Evolutionary conservation across 1,140 invertebrate species (phyloP).

Genomic region (Artemia franciscana): DNA sequence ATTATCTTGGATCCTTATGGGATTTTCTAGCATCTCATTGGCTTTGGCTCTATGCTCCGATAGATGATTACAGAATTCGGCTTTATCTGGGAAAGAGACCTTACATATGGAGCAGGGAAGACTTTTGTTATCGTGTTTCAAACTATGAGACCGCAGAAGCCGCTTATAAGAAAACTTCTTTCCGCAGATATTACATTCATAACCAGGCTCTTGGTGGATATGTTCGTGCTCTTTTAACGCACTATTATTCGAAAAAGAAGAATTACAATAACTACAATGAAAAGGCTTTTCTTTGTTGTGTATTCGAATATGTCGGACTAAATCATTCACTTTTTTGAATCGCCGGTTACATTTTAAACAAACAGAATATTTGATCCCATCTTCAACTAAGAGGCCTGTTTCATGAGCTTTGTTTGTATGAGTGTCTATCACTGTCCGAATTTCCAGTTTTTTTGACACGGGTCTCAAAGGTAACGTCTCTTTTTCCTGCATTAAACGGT

Average conservation of each 20-base stretch:
- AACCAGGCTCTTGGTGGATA: conserved; percentile 24
- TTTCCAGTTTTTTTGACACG: neutral
- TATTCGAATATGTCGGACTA: conserved; percentile 31
- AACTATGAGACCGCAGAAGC: neutral
- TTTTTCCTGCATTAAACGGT: neutral
- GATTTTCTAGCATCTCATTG: neutral
- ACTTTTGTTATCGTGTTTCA: neutral
- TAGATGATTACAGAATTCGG: neutral
- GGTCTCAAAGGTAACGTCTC: neutral
- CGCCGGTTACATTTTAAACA: neutral
- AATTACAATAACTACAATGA: conserved; percentile 35
- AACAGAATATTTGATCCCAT: neutral
- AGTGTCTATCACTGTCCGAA: neutral
- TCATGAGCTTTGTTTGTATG: neutral
- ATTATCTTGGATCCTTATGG: neutral
- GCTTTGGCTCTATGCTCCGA: neutral
- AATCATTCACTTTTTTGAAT: conserved; percentile 42
- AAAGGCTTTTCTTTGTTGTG: conserved; percentile 34
- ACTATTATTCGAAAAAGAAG: conserved; percentile 40
- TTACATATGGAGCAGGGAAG: neutral
- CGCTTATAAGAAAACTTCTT: neutral
- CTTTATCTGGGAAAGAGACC: neutral
- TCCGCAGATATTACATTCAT: neutral
- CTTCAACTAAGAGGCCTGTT: neutral
- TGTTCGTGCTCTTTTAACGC: conserved; percentile 33